phyloP scores from a whole-genome alignment of 2,797 vertebrate species.

The Squalus acanthias region DNA sequence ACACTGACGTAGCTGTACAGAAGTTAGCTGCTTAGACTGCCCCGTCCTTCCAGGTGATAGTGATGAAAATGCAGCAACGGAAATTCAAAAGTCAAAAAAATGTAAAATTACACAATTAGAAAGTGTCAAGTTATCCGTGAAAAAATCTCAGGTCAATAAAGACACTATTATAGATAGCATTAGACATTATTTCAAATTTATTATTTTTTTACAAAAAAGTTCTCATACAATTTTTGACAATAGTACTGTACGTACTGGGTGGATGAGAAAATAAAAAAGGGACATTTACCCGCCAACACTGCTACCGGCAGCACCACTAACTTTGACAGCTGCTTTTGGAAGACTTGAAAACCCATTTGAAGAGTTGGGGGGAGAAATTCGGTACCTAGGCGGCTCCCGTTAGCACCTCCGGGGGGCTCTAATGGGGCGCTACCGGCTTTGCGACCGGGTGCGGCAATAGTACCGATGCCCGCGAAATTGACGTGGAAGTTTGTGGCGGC shows the following conservation, averaged over 20 bases:
- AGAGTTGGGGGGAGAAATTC: neutral
- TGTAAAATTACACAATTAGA: neutral
- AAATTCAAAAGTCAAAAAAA: neutral
- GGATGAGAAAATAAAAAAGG: neutral
- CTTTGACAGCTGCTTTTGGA: neutral
- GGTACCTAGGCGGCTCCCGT: too few species aligned
- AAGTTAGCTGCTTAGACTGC: neutral
- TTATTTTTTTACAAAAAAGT: neutral
- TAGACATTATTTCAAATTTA: neutral
- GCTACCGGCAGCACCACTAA: neutral
- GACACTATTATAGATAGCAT: neutral
- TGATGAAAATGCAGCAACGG: neutral
- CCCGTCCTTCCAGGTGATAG: neutral
- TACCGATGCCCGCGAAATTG: too few species aligned
- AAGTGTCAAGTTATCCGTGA: neutral
- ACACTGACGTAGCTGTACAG: neutral
- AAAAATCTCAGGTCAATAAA: neutral
- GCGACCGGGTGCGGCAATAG: too few species aligned
- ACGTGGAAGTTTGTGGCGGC: too few species aligned
- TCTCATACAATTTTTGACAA: neutral
- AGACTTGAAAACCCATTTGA: neutral
- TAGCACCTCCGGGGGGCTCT: too few species aligned
- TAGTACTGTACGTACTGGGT: neutral
- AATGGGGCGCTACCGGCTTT: too few species aligned
- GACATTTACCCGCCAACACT: neutral